Evolutionary conservation across 2,888 invertebrate genomes (phyloP).

Genomic region (Rosalia funebris): DNA sequence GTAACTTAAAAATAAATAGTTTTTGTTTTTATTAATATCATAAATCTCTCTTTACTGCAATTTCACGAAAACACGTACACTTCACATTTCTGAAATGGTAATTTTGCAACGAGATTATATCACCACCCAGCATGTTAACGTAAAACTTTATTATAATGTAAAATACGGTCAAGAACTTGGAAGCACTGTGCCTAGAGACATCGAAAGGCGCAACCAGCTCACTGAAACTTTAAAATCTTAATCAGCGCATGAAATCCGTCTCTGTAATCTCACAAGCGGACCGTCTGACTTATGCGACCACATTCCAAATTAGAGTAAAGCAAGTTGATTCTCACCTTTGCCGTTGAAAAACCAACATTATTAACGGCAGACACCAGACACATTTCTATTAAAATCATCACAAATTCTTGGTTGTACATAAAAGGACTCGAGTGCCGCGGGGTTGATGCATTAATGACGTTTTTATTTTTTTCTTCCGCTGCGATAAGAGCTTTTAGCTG

Average conservation of each 20-base stretch:
- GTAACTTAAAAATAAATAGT: no score
- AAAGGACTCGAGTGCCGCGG: conserved; percentile 28
- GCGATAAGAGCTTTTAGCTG: conserved; percentile 27
- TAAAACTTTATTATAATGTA: no score
- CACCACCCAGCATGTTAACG: no score
- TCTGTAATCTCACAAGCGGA: conserved; percentile 28
- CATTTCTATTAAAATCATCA: conserved; percentile 36
- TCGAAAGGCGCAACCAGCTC: neutral
- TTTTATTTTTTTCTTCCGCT: conserved; percentile 22
- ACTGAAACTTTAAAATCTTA: conserved; percentile 16
- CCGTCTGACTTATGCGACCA: conserved; percentile 43
- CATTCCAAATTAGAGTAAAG: conserved; percentile 49
- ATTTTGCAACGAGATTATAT: no score
- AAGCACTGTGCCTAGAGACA: neutral
- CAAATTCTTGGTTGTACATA: conserved; percentile 23
- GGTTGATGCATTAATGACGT: conserved; percentile 28
- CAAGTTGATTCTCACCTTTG: conserved; percentile 45
- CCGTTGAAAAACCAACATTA: conserved; percentile 45
- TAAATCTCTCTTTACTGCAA: no score
- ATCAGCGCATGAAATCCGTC: conserved; percentile 26
- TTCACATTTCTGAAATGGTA: no score
- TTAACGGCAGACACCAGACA: conserved; percentile 44
- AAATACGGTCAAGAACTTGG: neutral
- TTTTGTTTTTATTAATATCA: no score
- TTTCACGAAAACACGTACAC: no score